Evolutionary conservation across 2,888 invertebrate genomes (phyloP).

Genomic region (Neocrepidodera transversa): DNA sequence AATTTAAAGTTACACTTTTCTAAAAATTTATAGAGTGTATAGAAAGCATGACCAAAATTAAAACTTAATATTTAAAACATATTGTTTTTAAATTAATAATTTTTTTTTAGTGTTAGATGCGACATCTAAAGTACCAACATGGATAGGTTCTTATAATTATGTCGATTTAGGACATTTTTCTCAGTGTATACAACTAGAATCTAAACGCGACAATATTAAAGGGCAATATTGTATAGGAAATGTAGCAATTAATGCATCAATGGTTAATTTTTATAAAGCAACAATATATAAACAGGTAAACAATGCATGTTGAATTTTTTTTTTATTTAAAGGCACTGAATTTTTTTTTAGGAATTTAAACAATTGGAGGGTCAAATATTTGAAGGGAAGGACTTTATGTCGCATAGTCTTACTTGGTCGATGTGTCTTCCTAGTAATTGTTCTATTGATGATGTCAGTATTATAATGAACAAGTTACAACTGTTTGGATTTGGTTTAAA

Average conservation of each 20-base stretch:
- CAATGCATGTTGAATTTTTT: no score
- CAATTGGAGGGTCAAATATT: no score
- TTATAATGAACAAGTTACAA: constrained; percentile 46
- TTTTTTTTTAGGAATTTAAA: no score
- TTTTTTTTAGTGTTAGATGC: constrained; percentile 31
- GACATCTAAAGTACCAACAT: constrained; percentile 25
- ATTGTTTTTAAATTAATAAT: no score
- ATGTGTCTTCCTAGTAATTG: constrained; percentile 39
- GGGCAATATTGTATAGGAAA: constrained; percentile 43
- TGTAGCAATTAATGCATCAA: constrained; percentile 8
- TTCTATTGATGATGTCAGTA: constrained; percentile 58
- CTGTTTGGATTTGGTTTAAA: constrained; percentile 21
- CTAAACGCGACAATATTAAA: constrained; percentile 11
- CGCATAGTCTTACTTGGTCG: no score
- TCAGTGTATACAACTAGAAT: constrained; percentile 21
- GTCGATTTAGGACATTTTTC: constrained; percentile 29
- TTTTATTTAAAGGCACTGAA: no score
- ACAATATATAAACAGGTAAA: no score
- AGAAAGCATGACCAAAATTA: no score
- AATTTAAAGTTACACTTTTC: no score
- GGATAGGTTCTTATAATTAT: constrained; percentile 23
- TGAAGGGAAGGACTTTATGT: no score
- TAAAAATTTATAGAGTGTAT: no score
- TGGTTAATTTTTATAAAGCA: constrained; percentile 4
- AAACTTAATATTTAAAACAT: no score